Percentiles rank a stretch among this genome's conserved stretches.
Evolutionary conservation across 2,888 invertebrate species (phyloP).

Genomic region (Nysson spinosus): DNA sequence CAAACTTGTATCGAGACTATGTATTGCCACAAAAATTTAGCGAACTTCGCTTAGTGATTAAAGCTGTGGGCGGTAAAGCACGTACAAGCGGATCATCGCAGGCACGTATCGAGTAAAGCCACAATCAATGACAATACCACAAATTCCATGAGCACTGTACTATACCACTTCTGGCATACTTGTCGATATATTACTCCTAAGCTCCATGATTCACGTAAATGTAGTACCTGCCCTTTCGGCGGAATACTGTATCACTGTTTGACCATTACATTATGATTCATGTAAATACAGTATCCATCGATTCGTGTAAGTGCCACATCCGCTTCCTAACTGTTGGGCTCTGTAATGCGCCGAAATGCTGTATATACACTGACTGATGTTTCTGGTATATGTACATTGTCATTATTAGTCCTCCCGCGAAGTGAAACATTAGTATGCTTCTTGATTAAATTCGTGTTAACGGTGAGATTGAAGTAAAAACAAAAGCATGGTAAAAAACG

Average conservation of each 20-base stretch:
- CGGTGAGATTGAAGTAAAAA: slow-evolving; percentile 9
- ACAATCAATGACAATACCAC: slow-evolving; percentile 50
- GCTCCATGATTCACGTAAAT: slow-evolving; percentile 51
- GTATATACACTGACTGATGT: too few species aligned
- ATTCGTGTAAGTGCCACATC: background rate
- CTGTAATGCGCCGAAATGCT: slow-evolving; percentile 5
- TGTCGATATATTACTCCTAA: slow-evolving; percentile 15
- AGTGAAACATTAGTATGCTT: too few species aligned
- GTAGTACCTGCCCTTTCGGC: slow-evolving; percentile 31
- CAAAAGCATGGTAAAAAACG: slow-evolving; percentile 2
- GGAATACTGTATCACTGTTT: slow-evolving; percentile 31
- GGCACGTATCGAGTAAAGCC: slow-evolving; percentile 5
- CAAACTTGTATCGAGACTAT: too few species aligned
- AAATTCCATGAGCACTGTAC: slow-evolving; percentile 48
- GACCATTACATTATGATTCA: slow-evolving; percentile 15
- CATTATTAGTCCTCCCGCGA: too few species aligned
- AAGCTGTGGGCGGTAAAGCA: slow-evolving; percentile 10
- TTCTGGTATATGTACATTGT: too few species aligned
- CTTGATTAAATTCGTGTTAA: slow-evolving; percentile 9
- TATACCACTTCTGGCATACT: slow-evolving; percentile 43
- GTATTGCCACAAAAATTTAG: too few species aligned
- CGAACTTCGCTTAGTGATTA: too few species aligned
- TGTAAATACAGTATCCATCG: slow-evolving; percentile 1
- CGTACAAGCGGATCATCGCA: slow-evolving; percentile 20
- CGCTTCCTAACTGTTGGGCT: background rate